Conservation (phyloP, 2,113 vertebrate species). For the Casuarius casuarius region DNA sequence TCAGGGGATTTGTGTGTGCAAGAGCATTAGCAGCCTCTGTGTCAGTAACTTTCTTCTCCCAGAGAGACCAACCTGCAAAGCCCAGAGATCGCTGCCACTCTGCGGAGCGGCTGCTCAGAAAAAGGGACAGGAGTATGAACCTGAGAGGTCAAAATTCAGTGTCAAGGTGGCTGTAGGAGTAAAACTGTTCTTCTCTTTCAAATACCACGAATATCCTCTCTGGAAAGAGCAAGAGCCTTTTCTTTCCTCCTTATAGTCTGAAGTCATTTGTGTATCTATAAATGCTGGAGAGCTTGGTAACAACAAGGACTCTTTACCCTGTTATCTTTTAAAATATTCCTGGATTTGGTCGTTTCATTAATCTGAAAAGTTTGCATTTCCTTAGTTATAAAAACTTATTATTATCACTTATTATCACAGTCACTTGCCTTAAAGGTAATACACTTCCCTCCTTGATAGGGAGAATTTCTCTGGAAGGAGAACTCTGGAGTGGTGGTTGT, state of each 20-base stretch:
- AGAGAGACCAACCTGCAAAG: slow-evolving; percentile 6
- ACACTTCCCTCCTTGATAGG: background rate
- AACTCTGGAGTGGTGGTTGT: background rate
- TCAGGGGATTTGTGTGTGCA: background rate
- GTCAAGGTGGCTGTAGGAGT: slow-evolving; percentile 23
- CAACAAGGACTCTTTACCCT: background rate
- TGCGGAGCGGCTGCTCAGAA: background rate
- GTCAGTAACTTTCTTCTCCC: background rate
- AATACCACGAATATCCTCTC: background rate
- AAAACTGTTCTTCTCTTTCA: background rate
- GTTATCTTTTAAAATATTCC: background rate
- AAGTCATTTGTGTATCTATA: background rate
- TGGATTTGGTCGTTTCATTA: background rate
- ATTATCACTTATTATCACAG: background rate
- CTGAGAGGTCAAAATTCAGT: slow-evolving; percentile 2
- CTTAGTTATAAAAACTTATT: background rate
- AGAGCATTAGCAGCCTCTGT: background rate
- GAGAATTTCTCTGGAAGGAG: background rate
- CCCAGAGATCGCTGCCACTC: background rate
- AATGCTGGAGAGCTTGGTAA: background rate
- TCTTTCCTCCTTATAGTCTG: background rate
- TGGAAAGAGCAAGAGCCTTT: background rate
- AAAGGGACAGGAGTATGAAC: background rate
- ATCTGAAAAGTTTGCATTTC: background rate
- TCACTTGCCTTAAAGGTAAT: background rate